Evolutionary conservation across 2,797 vertebrate genomes (phyloP).

Genomic region (Sebastes trivittatus): DNA sequence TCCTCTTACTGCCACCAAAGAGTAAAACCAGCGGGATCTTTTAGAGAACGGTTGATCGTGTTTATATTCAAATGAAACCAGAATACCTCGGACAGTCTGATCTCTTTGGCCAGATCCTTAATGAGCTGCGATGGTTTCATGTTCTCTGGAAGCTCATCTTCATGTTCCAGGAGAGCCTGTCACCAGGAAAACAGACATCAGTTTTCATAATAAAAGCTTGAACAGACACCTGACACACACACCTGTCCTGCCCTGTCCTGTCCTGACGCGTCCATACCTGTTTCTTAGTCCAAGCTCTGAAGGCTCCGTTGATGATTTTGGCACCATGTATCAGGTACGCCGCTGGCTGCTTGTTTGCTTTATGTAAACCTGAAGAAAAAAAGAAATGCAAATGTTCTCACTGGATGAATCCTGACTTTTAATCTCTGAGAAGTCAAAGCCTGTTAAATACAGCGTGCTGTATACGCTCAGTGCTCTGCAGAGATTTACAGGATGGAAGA

Average conservation of each 20-base stretch:
- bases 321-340: slow-evolving; percentile 95
- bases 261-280: slow-evolving; percentile 81
- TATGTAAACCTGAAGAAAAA: slow-evolving; percentile 89
- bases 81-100: slow-evolving; percentile 95
- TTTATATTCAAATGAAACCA: not conserved
- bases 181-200: not conserved
- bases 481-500: not conserved
- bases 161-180: slow-evolving; percentile 95
- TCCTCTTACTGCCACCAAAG: too few relatives aligned
- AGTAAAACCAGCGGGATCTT: not conserved
- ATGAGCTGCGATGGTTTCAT: slow-evolving; percentile 98
- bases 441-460: not conserved
- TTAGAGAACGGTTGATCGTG: not conserved
- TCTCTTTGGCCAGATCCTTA: slow-evolving; percentile 99
- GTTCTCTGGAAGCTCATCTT: slow-evolving; percentile 98
- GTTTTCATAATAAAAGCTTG: too few relatives aligned
- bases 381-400: slow-evolving; percentile 16
- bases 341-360: slow-evolving; percentile 93
- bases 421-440: not conserved
- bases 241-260: not conserved
- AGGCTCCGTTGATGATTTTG: slow-evolving; percentile 98
- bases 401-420: not conserved
- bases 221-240: not conserved
- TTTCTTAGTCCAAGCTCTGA: slow-evolving; percentile 98
- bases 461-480: not conserved